These are phyloP conservation scores for Odontamblyopus lacepedii DNA, from an alignment of 2,797 vertebrate species.

Conservation along the genomic window DNA sequence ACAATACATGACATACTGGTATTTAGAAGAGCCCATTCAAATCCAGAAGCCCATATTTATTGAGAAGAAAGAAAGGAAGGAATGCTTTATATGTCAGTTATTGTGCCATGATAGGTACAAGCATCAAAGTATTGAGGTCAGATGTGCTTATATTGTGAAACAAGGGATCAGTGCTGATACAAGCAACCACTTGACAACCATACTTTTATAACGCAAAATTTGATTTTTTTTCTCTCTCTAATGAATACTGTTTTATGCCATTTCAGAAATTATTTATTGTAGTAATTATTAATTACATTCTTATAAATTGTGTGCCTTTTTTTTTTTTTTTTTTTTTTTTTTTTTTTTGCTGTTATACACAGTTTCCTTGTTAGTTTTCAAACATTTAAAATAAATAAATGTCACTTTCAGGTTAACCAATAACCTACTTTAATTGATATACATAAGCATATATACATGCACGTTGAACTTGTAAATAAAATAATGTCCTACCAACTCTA, in stretches of 20 bases:
- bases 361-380: not conserved
- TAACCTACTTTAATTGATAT: not conserved
- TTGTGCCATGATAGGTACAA: slow-evolving; percentile 9
- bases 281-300: not conserved
- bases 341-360: not conserved
- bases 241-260: not conserved
- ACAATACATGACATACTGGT: slow-evolving; percentile 17
- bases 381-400: not conserved
- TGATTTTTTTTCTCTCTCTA: not conserved
- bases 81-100: slow-evolving; percentile 8
- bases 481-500: not conserved
- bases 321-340: not conserved
- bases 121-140: slow-evolving; percentile 7
- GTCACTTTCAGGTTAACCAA: not conserved
- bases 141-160: not conserved
- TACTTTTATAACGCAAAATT: not conserved
- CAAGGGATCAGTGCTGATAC: not conserved
- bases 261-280: not conserved
- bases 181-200: not conserved
- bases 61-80: slow-evolving; percentile 7
- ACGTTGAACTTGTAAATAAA: not conserved
- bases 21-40: slow-evolving; percentile 11
- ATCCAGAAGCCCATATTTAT: slow-evolving; percentile 10
- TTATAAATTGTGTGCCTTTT: not conserved
- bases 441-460: not conserved